These are phyloP conservation scores for Sminthurides aquaticus DNA, from an alignment of 2,888 invertebrate genomes.

Conservation along the genomic window DNA sequence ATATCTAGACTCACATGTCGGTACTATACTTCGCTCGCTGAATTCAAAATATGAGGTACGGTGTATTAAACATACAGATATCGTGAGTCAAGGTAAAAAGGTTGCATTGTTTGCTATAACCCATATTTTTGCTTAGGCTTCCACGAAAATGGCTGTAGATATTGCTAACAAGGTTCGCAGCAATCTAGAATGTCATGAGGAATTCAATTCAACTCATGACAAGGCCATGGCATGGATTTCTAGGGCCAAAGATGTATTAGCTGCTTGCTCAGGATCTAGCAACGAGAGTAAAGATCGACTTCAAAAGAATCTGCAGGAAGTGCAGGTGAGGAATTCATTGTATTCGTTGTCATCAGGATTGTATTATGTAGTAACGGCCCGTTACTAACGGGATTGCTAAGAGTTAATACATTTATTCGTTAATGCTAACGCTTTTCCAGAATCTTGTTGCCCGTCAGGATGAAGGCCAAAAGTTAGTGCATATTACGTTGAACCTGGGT, in stretches of 20 bases:
- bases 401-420: no score
- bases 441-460: slow-evolving; percentile 72
- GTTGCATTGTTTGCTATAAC: slow-evolving; percentile 13
- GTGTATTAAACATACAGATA: not conserved
- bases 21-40: slow-evolving; percentile 74
- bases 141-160: slow-evolving; percentile 79
- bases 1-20: slow-evolving; percentile 77
- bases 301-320: slow-evolving; percentile 65
- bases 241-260: slow-evolving; percentile 72
- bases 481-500: slow-evolving; percentile 78
- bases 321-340: slow-evolving; percentile 46
- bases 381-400: no score
- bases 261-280: slow-evolving; percentile 69
- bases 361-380: no score
- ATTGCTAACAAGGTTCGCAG: slow-evolving; percentile 84
- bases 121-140: slow-evolving; percentile 51
- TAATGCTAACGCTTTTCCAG: no score
- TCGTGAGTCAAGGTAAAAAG: not conserved
- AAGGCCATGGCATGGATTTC: slow-evolving; percentile 79
- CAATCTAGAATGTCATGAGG: slow-evolving; percentile 74
- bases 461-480: slow-evolving; percentile 77
- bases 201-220: slow-evolving; percentile 66
- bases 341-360: not conserved
- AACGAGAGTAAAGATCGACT: slow-evolving; percentile 60
- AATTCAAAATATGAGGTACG: slow-evolving; percentile 72